Evolutionary conservation across 2,797 vertebrate species (phyloP), one percentile per base, ranked within the genome.

Genomic region (Hydrophis major): DNA sequence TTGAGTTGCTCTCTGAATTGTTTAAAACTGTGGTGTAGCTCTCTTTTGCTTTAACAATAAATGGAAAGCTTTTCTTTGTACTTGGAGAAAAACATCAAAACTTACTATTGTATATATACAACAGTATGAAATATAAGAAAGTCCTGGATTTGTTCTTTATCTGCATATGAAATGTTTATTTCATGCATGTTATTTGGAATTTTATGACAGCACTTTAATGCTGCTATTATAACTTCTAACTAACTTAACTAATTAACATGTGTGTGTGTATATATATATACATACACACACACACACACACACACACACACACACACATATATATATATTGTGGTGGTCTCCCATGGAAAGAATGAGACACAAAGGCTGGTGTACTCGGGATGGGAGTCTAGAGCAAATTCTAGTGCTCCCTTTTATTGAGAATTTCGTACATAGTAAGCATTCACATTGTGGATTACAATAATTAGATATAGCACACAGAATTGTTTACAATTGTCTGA

Each of bases 1-100:
- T 96, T 92, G 89, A 95, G 96, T 95, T 90, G 94, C 93, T 96
- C 55, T 97, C 94, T 95, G 93, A 0, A 95, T 93, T 92, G 90
- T 95, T 95, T 92, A 94, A 88, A 88, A 88, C 90, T 96, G 16
- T 97, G 94, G 94, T 2, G 0, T 88, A 94, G 4, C 42, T 69
- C 37, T 69, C 91, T 93, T 94, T 96, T 96, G 96, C 95, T 96
- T 95, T 95, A 53, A 63, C 86, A 88, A 3, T 95, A 96, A 86
- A 89, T 95, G 95, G 92, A 92, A 93, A 95, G 93, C 90, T 95
- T 96, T 94, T 96, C 8, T 96, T 87, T 91, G 94, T 91, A 87
- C 60, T 92, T 94, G 86, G 60, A 94, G 92, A 94, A 96, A 92
- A 87, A 92, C 92, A 16, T 59, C 27, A 74, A 90, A 57, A 93